Conservation (phyloP, 2,888 invertebrate species). For the Lasioglossum pauxillum region DNA sequence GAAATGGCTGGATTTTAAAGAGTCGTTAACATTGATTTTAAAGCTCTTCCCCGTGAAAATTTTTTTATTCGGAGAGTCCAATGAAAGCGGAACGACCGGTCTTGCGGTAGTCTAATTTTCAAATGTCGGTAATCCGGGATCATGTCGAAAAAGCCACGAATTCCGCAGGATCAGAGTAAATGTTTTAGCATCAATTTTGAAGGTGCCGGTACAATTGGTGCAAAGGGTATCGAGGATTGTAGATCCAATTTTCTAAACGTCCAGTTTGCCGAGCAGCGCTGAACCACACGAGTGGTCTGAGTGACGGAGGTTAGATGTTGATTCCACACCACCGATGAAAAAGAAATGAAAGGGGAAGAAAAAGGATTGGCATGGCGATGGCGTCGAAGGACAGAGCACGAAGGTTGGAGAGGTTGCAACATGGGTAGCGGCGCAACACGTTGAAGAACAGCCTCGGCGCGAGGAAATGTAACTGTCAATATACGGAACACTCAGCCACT, state of each 20-base stretch:
- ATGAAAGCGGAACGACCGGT: neutral
- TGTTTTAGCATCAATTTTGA: neutral
- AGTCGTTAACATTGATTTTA: neutral
- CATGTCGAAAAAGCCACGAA: neutral
- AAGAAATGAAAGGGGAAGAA: neutral
- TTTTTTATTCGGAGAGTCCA: neutral
- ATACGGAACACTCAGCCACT: conserved; percentile 46
- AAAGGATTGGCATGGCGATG: neutral
- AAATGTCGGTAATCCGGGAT: neutral
- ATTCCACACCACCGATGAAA: neutral
- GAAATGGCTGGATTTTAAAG: neutral
- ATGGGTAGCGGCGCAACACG: conserved; percentile 36
- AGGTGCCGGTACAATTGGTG: neutral
- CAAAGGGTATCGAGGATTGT: neutral
- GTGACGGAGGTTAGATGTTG: conserved; percentile 2
- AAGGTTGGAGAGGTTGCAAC: neutral
- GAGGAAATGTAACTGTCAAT: conserved; percentile 56
- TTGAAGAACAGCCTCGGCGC: conserved; percentile 29
- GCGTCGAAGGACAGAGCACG: neutral
- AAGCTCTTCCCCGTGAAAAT: neutral
- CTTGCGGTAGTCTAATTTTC: neutral
- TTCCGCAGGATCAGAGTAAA: neutral
- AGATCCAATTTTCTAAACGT: conserved; percentile 7
- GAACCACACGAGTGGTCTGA: neutral
- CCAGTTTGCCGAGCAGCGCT: neutral